phyloP scores from a whole-genome alignment of 2,888 invertebrate genomes.

The Corbicula japonica region DNA sequence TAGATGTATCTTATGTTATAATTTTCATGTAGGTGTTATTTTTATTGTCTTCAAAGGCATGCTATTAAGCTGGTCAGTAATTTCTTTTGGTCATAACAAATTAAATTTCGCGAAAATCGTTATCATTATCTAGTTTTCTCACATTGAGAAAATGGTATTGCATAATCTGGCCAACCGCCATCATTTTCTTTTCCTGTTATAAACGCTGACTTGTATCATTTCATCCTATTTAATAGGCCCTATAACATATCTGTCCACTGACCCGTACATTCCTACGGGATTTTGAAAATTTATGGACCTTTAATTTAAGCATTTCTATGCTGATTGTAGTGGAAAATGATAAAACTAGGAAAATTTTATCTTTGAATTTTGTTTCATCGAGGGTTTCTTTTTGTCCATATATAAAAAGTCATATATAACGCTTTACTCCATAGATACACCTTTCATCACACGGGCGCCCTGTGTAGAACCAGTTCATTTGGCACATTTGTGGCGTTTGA shows the following conservation, averaged over 20 bases:
- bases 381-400: no score
- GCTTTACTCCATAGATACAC: no score
- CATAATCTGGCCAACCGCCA: constrained; percentile 36
- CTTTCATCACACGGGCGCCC: no score
- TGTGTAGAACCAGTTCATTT: no score
- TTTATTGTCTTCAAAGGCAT: constrained; percentile 61
- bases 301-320: no score
- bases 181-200: constrained; percentile 56
- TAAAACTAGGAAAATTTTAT: no score
- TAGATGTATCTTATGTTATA: constrained; percentile 53
- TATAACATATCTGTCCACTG: constrained; percentile 42
- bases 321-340: no score
- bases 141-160: constrained; percentile 46
- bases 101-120: constrained; percentile 61
- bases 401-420: no score
- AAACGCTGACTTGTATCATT: constrained; percentile 23
- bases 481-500: no score
- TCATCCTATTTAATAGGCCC: constrained; percentile 9
- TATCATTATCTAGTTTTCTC: constrained; percentile 59
- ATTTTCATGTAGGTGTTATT: constrained; percentile 65
- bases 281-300: constrained; percentile 61
- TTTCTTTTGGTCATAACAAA: constrained; percentile 57
- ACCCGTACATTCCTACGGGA: constrained; percentile 47
- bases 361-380: no score
- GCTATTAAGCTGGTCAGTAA: constrained; percentile 46